Base-by-base conservation (phyloP, 2,113 vertebrate species). In the Myiozetetes cayanensis region DNA sequence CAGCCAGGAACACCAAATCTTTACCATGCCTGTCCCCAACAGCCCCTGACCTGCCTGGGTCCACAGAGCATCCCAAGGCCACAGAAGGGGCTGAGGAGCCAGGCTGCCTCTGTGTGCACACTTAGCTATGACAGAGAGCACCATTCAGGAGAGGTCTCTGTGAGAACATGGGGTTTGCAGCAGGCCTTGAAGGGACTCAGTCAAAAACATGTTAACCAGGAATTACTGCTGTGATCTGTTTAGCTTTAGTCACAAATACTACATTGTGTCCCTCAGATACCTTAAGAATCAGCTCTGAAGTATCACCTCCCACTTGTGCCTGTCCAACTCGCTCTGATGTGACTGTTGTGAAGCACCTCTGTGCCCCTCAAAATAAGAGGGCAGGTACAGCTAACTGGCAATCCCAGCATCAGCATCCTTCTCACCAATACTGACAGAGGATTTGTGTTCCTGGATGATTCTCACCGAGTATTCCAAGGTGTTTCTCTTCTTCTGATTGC, bases 381-480 rank as follows among this genome's bases (percentile, higher is more conserved):
- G 10, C 46, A 39, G 7, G 20, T 25, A 65, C 41, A 93, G 53
- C 59, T n/a, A 3, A 19, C 35, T 12, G 49, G 25, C 31, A 43
- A 23, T 53, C 28, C 72, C 4, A 1, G 17, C 53, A 86, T 10
- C 71, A 68, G 37, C 80, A 50, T 21, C 4, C 4, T 37, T 65
- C 58, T 14, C n/a, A 50, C 22, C 21, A 20, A 28, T 41, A 37
- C 41, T 19, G 28, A 28, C 37, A 87, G 56, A 75, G 18, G 16
- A 37, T 61, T 74, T 70, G 50, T 28, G 15, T 4, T 55, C 31
- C 59, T 77, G 30, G 35, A 39, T 12, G 41, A 35, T 41, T 83
- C 96, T 97, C 87, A 98, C 98, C 98, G 1, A 98, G 94, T 85
- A 98, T 98, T 83, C 98, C 98, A 56, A 98, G 97, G 92, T 98